Evolutionary conservation across 2,888 invertebrate species (phyloP), one percentile per base, ranked within the genome.

Genomic region (Rhopalosiphum nymphaeae): DNA sequence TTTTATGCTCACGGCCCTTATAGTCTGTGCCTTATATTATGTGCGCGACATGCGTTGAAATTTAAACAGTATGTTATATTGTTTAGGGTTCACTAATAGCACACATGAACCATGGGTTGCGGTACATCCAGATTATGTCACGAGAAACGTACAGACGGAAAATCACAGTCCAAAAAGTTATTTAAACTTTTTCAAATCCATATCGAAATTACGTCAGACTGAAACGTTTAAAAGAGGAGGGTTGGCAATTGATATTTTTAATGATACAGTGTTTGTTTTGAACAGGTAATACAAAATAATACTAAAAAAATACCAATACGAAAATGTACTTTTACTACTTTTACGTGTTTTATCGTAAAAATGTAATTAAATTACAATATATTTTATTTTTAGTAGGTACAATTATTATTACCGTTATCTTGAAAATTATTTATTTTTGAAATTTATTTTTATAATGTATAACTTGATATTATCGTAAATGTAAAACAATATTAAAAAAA

Each of bases 131-230:
- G 10, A 86, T 94, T 94, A 94, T n/a, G 13, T 49, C 3, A 61
- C 44, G 21, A 94, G 36, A 85, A 94, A 94, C 21, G 90, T 94
- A 7, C 21, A 49, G 49, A 49, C 57, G 9, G 93, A 94, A 42
- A 49, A 21, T 29, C 21, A 86, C 9, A 61, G 85, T 57, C 90
- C 84, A 0, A 94, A 90, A 49, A 94, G 93, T 86, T 57, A 94
- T 90, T 94, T 94, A 1, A 94, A 94, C 57, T 94, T 94, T 94
- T 94, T 86, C 49, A 94, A 94, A 94, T 57, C 90, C 42, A 49
- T 94, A 11, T 61, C 61, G 56, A 85, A 16, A 42, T 61, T 94
- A 85, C 93, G 93, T n/a, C 84, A 94, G 42, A 89, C 85, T 13
- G 89, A 90, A 57, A 90, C 93, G 26, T 49, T 94, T 21, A 90